Conservation (phyloP, 1,140 invertebrate species). For the Polypedilum vanderplanki region DNA sequence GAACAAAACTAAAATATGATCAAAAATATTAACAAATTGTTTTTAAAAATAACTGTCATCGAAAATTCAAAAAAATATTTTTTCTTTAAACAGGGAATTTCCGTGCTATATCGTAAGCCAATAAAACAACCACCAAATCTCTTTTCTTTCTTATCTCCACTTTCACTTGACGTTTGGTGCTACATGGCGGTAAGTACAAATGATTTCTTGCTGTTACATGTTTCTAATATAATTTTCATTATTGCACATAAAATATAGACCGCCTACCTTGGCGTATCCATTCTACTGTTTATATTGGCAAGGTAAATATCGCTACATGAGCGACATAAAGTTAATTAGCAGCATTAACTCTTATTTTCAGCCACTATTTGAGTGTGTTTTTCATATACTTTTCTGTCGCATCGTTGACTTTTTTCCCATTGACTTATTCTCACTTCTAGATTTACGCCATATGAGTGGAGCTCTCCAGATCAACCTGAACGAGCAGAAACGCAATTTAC, state of each 20-base stretch:
- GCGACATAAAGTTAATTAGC: slow-evolving; percentile 21
- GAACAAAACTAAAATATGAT: too few species aligned
- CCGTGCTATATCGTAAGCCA: slow-evolving; percentile 86
- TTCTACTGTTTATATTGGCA: slow-evolving; percentile 86
- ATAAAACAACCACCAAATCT: slow-evolving; percentile 85
- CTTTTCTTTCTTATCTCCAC: slow-evolving; percentile 88
- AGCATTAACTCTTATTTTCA: neutral
- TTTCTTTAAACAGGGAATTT: slow-evolving; percentile 51
- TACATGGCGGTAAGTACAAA: slow-evolving; percentile 63
- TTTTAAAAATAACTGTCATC: too few species aligned
- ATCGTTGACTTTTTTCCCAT: neutral
- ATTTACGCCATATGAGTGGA: slow-evolving; percentile 91
- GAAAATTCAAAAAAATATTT: too few species aligned
- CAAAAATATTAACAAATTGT: too few species aligned
- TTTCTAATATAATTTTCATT: neutral
- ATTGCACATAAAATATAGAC: slow-evolving; percentile 43
- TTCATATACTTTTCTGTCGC: neutral
- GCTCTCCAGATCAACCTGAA: slow-evolving; percentile 72
- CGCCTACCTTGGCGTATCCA: slow-evolving; percentile 86
- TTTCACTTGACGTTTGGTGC: slow-evolving; percentile 92
- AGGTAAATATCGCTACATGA: slow-evolving; percentile 56
- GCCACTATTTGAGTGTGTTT: neutral
- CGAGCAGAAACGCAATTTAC: slow-evolving; percentile 86
- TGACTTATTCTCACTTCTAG: slow-evolving; percentile 46
- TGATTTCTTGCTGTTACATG: neutral